These are phyloP conservation scores for Cheirogaleus medius DNA, from an alignment of 2,113 vertebrate species.

Conservation along the genomic window DNA sequence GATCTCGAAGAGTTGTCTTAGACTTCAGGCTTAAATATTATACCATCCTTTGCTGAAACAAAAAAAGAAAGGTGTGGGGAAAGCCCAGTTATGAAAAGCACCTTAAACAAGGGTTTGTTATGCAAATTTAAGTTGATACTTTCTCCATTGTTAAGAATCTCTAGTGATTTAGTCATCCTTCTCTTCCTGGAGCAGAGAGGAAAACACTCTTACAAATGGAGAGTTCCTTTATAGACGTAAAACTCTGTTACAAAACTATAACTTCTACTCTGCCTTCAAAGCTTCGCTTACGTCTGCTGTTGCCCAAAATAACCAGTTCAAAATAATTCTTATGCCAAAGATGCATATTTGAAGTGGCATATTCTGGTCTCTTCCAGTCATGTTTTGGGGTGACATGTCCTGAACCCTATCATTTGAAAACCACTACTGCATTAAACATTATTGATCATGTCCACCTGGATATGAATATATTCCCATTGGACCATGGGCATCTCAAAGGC, in stretches of 20 bases:
- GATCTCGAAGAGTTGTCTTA: background rate
- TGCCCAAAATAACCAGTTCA: background rate
- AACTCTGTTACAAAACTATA: background rate
- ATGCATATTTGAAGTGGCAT: background rate
- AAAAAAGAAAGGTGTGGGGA: background rate
- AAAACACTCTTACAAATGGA: background rate
- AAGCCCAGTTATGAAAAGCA: background rate
- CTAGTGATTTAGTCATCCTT: background rate
- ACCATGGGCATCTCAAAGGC: background rate
- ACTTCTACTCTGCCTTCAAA: background rate
- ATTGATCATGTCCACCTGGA: background rate
- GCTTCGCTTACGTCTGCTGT: background rate
- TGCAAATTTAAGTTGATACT: background rate
- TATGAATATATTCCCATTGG: background rate
- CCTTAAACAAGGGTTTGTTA: background rate
- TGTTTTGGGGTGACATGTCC: background rate
- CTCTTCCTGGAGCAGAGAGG: background rate
- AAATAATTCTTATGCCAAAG: background rate
- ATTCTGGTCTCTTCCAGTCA: background rate
- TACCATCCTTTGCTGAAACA: background rate
- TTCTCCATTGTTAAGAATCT: background rate
- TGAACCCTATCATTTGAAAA: background rate
- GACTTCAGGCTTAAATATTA: background rate
- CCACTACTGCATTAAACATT: background rate
- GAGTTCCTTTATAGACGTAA: background rate